Conservation (phyloP, 2,888 invertebrate species). For the Nomada goodeniana region DNA sequence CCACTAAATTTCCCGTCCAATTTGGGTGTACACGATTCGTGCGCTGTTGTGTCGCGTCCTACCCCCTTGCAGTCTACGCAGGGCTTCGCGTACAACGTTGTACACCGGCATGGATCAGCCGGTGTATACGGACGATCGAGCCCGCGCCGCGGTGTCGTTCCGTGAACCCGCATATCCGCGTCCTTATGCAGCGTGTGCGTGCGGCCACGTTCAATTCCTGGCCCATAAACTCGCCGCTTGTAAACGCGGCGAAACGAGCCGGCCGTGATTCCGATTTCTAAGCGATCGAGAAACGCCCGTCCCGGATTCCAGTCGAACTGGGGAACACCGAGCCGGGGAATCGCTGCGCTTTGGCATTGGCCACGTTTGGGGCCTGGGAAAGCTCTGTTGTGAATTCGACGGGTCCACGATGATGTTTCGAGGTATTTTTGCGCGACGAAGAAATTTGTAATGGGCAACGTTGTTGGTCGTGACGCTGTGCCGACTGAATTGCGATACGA, state of each 20-base stretch:
- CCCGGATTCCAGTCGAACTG: not conserved
- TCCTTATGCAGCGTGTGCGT: constrained; percentile 49
- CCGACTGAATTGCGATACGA: too few species aligned
- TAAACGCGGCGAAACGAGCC: constrained; percentile 17
- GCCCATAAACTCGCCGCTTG: constrained; percentile 32
- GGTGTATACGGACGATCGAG: constrained; percentile 57
- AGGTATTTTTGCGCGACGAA: too few species aligned
- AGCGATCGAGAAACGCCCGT: not conserved
- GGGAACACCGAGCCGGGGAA: not conserved
- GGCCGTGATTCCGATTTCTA: constrained; percentile 32
- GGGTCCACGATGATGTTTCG: too few species aligned
- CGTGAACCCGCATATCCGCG: constrained; percentile 63
- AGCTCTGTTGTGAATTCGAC: too few species aligned
- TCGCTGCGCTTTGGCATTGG: not conserved
- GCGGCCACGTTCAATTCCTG: constrained; percentile 29
- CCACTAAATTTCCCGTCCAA: constrained; percentile 83
- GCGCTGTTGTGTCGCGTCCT: constrained; percentile 66
- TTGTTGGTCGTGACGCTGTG: too few species aligned
- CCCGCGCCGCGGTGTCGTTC: constrained; percentile 53
- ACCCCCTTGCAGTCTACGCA: constrained; percentile 25
- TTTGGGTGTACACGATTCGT: constrained; percentile 80
- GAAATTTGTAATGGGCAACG: too few species aligned
- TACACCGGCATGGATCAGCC: constrained; percentile 62
- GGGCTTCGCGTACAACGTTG: constrained; percentile 47
- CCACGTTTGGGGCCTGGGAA: too few species aligned